A percentile compares a stretch with the other conserved stretches of the same genome.
Evolutionary conservation across 2,797 vertebrate species (phyloP).

Genomic region (Danionella dracula): DNA sequence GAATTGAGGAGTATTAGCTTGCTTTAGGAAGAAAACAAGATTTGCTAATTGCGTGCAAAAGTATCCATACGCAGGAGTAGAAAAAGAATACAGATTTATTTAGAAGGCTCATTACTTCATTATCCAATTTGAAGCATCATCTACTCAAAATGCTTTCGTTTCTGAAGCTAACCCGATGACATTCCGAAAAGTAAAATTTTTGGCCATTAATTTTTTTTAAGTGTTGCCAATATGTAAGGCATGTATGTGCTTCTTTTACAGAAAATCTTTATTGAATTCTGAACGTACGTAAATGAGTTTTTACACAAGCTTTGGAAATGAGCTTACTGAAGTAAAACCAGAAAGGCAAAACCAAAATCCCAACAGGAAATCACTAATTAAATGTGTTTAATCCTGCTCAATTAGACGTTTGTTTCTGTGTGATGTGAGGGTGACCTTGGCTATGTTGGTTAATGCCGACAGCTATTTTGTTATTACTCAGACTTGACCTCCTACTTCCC

Average conservation of each 20-base stretch:
- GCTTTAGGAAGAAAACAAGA: background rate
- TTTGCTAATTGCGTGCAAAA: too few relatives aligned
- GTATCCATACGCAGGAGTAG: too few relatives aligned
- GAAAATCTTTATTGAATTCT: background rate
- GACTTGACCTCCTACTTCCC: slow-evolving; percentile 41
- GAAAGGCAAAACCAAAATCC: background rate
- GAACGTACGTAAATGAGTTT: background rate
- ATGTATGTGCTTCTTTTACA: background rate
- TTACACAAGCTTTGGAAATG: too few relatives aligned
- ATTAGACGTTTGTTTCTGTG: slow-evolving; percentile 28
- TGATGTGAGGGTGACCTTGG: slow-evolving; percentile 65
- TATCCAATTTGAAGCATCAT: background rate
- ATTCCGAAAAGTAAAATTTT: background rate
- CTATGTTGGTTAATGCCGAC: slow-evolving; percentile 61
- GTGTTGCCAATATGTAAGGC: background rate
- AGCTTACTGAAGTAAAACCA: too few relatives aligned
- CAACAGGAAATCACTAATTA: background rate
- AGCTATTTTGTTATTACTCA: slow-evolving; percentile 69
- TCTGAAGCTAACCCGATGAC: background rate
- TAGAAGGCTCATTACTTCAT: too few relatives aligned
- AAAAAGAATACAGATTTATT: too few relatives aligned
- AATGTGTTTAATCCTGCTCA: background rate
- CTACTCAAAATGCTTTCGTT: background rate
- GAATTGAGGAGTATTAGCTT: background rate
- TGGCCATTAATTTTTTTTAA: background rate